phyloP scores from a whole-genome alignment of 2,888 invertebrate genomes.

The Metacarcinus magister region DNA sequence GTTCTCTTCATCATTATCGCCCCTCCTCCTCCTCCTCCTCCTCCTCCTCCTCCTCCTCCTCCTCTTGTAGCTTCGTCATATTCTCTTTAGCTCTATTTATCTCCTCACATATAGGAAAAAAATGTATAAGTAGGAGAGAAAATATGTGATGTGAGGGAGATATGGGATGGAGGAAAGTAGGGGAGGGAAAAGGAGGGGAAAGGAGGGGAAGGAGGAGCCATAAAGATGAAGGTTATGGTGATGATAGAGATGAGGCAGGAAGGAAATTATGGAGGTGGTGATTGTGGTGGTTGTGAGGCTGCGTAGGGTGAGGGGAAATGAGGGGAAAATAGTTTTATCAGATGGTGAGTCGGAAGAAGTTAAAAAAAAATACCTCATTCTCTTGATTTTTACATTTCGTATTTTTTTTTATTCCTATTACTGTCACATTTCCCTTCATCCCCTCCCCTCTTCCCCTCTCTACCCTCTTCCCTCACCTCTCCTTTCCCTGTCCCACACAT shows the following conservation, averaged over 20 bases:
- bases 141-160: neutral
- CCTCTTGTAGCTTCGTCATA: neutral
- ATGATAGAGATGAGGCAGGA: neutral
- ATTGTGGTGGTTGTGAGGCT: neutral
- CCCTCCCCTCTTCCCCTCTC: neutral
- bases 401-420: neutral
- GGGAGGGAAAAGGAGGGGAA: neutral
- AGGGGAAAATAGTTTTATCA: neutral
- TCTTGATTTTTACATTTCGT: neutral
- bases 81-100: constrained; percentile 5
- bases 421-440: neutral
- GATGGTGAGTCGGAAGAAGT: neutral
- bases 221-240: constrained; percentile 28
- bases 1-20: neutral
- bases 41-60: constrained; percentile 26
- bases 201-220: neutral
- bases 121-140: neutral
- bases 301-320: neutral
- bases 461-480: neutral
- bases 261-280: neutral
- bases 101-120: neutral
- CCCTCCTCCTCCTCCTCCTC: neutral
- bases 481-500: neutral
- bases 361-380: neutral
- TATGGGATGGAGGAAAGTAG: neutral